A percentile compares a stretch with the other conserved stretches of the same genome.
Conservation (phyloP, 2,888 invertebrate genomes). For the Deilephila porcellus region DNA sequence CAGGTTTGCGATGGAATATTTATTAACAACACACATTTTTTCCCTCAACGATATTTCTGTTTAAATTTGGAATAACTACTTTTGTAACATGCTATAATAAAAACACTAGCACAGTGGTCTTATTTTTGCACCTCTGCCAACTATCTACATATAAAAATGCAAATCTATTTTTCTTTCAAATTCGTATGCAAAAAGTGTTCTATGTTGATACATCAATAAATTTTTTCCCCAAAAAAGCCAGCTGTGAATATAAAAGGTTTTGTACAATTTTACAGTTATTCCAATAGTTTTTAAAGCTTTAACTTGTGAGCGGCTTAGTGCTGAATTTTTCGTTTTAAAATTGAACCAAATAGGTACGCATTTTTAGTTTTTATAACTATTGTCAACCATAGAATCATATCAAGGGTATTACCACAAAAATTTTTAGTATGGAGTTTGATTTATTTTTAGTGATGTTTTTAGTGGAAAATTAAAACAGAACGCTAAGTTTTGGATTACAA, state of each 20-base stretch:
- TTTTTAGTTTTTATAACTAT: neutral
- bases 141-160: neutral
- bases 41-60: no score
- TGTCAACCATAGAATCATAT: neutral
- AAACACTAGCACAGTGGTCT: no score
- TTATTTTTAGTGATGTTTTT: no score
- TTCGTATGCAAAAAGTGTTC: conserved; percentile 6
- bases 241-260: conserved; percentile 1
- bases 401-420: no score
- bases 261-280: neutral
- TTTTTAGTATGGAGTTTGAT: no score
- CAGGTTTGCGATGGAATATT: no score
- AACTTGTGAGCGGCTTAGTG: neutral
- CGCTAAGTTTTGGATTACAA: no score
- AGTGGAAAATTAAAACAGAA: no score
- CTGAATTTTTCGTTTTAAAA: neutral
- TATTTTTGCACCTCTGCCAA: no score
- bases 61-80: no score
- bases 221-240: neutral
- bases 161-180: neutral
- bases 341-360: neutral
- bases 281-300: neutral
- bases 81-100: no score
- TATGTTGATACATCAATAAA: conserved; percentile 3
- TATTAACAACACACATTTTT: no score